Evolutionary conservation across 2,113 vertebrate species (phyloP).

Genomic region (Platysternon megacephalum): DNA sequence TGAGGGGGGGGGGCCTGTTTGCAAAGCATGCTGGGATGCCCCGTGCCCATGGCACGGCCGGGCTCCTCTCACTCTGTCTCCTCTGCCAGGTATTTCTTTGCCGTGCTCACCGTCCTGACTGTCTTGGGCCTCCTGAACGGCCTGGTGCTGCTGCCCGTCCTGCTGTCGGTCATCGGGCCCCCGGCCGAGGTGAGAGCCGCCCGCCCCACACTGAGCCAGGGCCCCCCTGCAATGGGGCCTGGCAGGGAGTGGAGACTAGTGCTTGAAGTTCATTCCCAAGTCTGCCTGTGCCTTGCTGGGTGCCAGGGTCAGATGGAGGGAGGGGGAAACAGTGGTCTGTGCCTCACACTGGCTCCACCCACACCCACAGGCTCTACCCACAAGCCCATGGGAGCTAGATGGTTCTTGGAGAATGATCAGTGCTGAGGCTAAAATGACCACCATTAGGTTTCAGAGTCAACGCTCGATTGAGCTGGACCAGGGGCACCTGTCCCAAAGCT

Average conservation of each 20-base stretch:
- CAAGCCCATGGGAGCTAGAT: background rate
- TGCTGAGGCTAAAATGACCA: background rate
- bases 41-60: background rate
- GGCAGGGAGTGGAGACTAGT: background rate
- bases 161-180: constrained; percentile 94
- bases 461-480: background rate
- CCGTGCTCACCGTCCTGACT: constrained; percentile 92
- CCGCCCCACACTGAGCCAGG: no score
- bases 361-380: background rate
- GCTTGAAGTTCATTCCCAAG: background rate
- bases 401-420: background rate
- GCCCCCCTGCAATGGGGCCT: background rate
- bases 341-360: background rate
- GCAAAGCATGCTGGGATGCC: background rate
- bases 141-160: constrained; percentile 92
- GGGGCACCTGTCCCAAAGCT: background rate
- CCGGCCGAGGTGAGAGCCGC: constrained; percentile 85
- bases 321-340: background rate
- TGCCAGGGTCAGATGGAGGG: background rate
- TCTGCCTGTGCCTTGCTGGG: background rate
- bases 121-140: constrained; percentile 94
- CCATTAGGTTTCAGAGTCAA: background rate
- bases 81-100: constrained; percentile 92
- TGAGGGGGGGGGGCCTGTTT: background rate
- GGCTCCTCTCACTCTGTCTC: background rate